These are phyloP conservation scores for Ptilorrhoa leucosticta DNA, from an alignment of 2,113 vertebrate genomes.

Conservation along the genomic window DNA sequence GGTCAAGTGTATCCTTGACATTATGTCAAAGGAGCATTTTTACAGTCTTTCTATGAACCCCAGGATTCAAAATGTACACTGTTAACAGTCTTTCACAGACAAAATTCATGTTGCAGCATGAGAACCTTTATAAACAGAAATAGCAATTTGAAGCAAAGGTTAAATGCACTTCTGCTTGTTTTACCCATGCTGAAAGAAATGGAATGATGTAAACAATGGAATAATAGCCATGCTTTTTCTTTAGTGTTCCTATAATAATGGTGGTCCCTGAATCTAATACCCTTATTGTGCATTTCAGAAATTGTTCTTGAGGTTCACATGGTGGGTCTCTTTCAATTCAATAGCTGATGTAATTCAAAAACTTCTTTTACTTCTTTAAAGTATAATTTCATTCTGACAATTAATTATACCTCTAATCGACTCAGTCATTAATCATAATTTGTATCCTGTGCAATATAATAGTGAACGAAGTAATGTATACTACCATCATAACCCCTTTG, in stretches of 20 bases:
- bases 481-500: not conserved
- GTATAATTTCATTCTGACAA: not conserved
- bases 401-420: not conserved
- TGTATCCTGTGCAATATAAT: not conserved
- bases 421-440: not conserved
- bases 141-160: not conserved
- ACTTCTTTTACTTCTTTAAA: not conserved
- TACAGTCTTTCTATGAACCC: not conserved
- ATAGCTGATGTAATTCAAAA: not conserved
- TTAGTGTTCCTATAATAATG: not conserved
- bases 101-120: not conserved
- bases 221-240: not conserved
- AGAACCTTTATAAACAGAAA: not conserved
- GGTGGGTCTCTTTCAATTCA: not conserved
- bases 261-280: not conserved
- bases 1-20: not conserved
- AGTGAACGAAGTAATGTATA: not conserved
- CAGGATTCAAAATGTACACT: not conserved
- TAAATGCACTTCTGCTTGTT: not conserved
- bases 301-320: not conserved
- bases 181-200: not conserved
- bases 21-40: not conserved
- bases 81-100: not conserved
- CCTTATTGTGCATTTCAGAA: not conserved
- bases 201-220: not conserved